Percentiles rank a stretch among this genome's conserved stretches.
These are phyloP conservation scores for Drosophila mettleri DNA, from an alignment of 2,888 invertebrate species.

Conservation along the genomic window DNA sequence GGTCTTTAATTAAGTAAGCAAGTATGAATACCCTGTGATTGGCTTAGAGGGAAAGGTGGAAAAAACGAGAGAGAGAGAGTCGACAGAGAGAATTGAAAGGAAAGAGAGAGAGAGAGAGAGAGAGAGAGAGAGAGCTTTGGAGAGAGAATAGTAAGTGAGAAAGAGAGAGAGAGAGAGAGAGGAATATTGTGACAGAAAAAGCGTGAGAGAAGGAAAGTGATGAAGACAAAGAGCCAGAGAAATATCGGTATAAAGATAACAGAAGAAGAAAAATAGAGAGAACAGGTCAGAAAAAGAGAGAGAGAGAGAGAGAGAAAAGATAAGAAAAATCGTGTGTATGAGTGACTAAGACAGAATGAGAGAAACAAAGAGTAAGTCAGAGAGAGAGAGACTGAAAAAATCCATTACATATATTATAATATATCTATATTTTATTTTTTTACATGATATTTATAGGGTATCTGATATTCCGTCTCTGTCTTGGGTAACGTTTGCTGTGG, in stretches of 20 bases:
- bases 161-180: background rate
- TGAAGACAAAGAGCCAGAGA: background rate
- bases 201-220: background rate
- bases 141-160: background rate
- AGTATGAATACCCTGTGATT: constrained; percentile 26
- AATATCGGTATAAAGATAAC: too few species aligned
- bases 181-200: background rate
- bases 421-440: background rate
- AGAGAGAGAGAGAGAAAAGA: background rate
- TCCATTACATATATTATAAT: background rate
- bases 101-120: background rate
- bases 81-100: background rate
- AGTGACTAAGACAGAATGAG: background rate
- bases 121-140: background rate
- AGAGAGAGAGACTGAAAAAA: background rate
- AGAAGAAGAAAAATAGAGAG: background rate
- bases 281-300: background rate
- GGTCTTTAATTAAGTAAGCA: background rate
- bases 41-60: background rate
- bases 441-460: constrained; percentile 2
- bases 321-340: background rate
- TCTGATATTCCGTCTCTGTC: background rate
- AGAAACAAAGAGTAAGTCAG: background rate
- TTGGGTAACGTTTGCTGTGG: background rate
- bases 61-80: too few species aligned